These are phyloP conservation scores for Garrulus glandarius DNA, from an alignment of 2,797 vertebrate genomes.

Conservation along the genomic window DNA sequence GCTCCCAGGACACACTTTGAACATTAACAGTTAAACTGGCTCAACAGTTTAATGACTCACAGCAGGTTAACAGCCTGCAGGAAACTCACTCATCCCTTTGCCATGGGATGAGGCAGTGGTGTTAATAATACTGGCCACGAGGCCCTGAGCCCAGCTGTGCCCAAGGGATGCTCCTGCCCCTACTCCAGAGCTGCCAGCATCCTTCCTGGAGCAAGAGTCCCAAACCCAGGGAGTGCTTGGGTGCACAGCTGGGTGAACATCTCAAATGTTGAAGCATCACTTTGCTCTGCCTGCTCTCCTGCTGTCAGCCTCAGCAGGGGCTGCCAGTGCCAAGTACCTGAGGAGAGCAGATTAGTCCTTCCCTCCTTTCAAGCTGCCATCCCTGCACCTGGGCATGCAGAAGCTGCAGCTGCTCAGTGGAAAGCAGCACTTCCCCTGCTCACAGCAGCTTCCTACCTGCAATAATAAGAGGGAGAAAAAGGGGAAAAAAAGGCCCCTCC, in stretches of 20 bases:
- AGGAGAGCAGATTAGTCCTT: not conserved
- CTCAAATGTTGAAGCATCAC: not conserved
- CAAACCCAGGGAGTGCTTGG: not conserved
- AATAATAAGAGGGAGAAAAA: not conserved
- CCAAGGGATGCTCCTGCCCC: not conserved
- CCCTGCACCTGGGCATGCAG: not conserved
- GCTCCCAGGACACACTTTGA: not conserved
- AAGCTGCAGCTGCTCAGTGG: not conserved
- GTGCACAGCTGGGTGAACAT: not conserved
- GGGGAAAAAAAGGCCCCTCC: not conserved
- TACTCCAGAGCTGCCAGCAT: not conserved
- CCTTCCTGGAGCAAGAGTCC: not conserved
- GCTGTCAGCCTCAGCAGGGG: not conserved
- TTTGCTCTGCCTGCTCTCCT: not conserved
- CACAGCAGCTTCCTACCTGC: not conserved
- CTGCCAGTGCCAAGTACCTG: not conserved
- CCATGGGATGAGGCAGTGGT: fast-evolving
- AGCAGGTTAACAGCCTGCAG: not conserved
- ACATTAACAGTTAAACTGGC: not conserved
- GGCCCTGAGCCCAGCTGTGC: not conserved
- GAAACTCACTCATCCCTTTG: not conserved
- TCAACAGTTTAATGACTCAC: not conserved
- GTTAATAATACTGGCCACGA: not conserved
- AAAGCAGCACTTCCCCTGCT: not conserved
- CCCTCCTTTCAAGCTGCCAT: not conserved